phyloP scores from a whole-genome alignment of 1,140 invertebrate species.

The Coptotermes formosanus region DNA sequence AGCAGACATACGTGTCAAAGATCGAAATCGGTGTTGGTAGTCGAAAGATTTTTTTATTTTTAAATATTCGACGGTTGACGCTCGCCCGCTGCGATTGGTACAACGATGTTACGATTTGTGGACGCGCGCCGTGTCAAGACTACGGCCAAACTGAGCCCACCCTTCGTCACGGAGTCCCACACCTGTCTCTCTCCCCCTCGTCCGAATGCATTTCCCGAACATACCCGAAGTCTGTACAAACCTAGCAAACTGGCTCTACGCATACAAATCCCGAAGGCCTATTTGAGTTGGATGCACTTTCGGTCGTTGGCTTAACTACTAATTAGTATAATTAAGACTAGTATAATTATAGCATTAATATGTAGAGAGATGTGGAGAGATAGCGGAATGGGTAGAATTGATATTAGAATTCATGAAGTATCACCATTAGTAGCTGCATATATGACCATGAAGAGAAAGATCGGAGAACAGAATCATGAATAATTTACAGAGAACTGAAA shows the following conservation, averaged over 20 bases:
- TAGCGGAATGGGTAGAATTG: not conserved
- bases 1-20: not conserved
- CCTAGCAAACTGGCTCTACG: not conserved
- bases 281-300: slow-evolving; percentile 10
- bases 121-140: not conserved
- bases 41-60: not conserved
- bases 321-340: slow-evolving; percentile 14
- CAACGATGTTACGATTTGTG: not conserved
- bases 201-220: not conserved
- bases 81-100: not conserved
- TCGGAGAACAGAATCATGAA: not conserved
- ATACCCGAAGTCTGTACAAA: not conserved
- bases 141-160: not conserved
- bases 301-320: not conserved
- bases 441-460: not conserved
- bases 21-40: not conserved
- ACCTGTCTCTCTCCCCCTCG: not conserved
- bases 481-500: not conserved
- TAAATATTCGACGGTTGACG: not conserved
- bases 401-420: not conserved
- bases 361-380: not conserved
- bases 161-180: not conserved
- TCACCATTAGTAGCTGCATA: not conserved
- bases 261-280: not conserved
- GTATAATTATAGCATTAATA: slow-evolving; percentile 7